Percentiles rank a stretch among this genome's conserved stretches.
These are phyloP conservation scores for Tyria jacobaeae DNA, from an alignment of 2,888 invertebrate species.

Conservation along the genomic window DNA sequence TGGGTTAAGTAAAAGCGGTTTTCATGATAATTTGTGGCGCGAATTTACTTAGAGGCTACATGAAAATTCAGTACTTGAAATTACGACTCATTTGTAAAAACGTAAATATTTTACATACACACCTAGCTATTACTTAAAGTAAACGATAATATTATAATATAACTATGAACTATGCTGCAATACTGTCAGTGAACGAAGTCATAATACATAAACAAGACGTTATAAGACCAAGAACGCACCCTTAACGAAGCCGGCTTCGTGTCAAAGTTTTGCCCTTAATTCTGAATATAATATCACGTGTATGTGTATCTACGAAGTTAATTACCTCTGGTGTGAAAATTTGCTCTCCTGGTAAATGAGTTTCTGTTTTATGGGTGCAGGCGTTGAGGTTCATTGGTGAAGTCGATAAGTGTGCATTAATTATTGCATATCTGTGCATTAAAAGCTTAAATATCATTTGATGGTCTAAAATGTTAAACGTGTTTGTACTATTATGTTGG, in stretches of 20 bases:
- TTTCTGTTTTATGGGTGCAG: slow-evolving; percentile 49
- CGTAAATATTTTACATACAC: slow-evolving; percentile 6
- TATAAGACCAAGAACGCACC: slow-evolving; percentile 42
- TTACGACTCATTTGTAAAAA: slow-evolving; percentile 19
- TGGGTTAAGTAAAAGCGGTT: slow-evolving; percentile 37
- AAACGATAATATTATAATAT: neutral
- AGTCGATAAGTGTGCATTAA: slow-evolving; percentile 27
- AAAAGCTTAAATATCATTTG: neutral
- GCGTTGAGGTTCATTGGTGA: slow-evolving; percentile 40
- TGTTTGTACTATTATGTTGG: neutral
- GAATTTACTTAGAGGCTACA: slow-evolving; percentile 35
- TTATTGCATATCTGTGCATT: neutral
- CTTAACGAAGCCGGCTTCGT: slow-evolving; percentile 58
- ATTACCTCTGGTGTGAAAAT: slow-evolving; percentile 70
- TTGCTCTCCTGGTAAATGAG: slow-evolving; percentile 59
- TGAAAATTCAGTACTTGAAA: slow-evolving; percentile 20
- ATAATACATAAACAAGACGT: slow-evolving; percentile 37
- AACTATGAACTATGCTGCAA: slow-evolving; percentile 7
- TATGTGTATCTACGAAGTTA: slow-evolving; percentile 62
- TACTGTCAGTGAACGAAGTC: slow-evolving; percentile 31
- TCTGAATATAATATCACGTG: slow-evolving; percentile 73
- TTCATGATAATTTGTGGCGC: slow-evolving; percentile 36
- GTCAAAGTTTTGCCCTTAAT: slow-evolving; percentile 68
- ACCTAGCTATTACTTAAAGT: neutral
- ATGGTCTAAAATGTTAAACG: neutral